A percentile compares a stretch with the other conserved stretches of the same genome.
phyloP scores from a whole-genome alignment of 2,113 vertebrate species.

The Azemiops feae region DNA sequence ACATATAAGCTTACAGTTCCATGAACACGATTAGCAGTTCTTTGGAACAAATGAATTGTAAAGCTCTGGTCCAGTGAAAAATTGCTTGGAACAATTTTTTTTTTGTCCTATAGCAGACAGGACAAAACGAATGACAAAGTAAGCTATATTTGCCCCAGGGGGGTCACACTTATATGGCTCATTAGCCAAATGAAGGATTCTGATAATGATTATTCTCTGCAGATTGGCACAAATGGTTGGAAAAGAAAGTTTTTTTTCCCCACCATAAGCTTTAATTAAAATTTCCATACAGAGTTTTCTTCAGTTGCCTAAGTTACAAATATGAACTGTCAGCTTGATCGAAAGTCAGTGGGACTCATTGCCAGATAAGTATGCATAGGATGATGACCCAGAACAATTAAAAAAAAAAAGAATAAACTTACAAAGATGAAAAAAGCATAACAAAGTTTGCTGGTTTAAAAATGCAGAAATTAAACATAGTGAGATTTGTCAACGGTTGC shows the following conservation, averaged over 20 bases:
- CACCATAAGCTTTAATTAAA: conserved; percentile 17
- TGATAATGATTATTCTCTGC: conserved; percentile 16
- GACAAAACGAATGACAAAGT: conserved; percentile 19
- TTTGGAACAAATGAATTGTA: conserved; percentile 1
- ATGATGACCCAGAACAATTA: not conserved
- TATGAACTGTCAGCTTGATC: conserved; percentile 25
- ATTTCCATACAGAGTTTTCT: not conserved
- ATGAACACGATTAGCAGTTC: not conserved
- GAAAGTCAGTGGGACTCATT: not conserved
- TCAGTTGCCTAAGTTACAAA: conserved; percentile 16
- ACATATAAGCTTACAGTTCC: not conserved
- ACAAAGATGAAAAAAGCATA: not conserved
- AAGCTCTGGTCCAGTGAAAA: not conserved
- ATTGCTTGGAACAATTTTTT: not conserved
- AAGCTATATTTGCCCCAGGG: not conserved
- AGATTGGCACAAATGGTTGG: conserved; percentile 12
- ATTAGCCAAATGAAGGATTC: conserved; percentile 10
- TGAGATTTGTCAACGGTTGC: not conserved
- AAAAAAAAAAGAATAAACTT: not conserved
- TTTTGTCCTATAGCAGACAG: conserved; percentile 4
- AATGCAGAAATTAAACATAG: not conserved
- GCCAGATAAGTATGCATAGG: not conserved
- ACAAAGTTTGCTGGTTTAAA: not conserved
- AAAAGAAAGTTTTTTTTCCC: not conserved
- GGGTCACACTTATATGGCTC: not conserved